A percentile compares a stretch with the other conserved stretches of the same genome.
Conservation (phyloP, 1,140 invertebrate species). For the Drosophila sucinea region DNA sequence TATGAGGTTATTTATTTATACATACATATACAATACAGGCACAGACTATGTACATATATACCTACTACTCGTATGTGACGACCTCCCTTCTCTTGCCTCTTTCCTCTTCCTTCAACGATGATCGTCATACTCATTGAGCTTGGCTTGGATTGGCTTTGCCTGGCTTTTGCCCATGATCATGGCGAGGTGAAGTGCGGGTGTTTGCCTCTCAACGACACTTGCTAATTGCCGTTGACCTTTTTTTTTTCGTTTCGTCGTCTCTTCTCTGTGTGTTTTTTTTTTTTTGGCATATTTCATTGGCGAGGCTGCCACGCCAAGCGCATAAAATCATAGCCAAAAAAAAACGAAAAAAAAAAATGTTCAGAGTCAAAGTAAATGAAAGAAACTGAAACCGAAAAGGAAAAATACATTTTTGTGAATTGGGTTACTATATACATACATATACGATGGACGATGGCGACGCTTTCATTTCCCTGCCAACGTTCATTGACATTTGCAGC, state of each 20-base stretch:
- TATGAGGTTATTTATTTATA: constrained; percentile 75
- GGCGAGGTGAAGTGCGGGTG: constrained; percentile 54
- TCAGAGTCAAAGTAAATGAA: constrained; percentile 39
- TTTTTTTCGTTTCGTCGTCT: constrained; percentile 23
- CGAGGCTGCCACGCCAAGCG: constrained; percentile 57
- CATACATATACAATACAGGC: constrained; percentile 7
- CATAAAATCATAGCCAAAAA: constrained; percentile 54
- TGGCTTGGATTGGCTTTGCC: constrained; percentile 53
- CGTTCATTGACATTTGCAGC: constrained; percentile 7
- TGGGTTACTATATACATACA: constrained; percentile 57
- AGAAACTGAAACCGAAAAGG: constrained; percentile 32
- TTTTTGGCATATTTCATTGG: constrained; percentile 63
- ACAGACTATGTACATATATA: not conserved
- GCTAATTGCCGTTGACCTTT: constrained; percentile 79
- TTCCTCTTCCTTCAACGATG: constrained; percentile 21
- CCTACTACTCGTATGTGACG: not conserved
- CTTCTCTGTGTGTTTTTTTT: constrained; percentile 5
- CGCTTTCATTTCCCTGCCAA: constrained; percentile 7
- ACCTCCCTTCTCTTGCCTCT: constrained; percentile 4
- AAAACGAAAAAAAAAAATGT: constrained; percentile 11
- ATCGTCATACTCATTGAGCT: constrained; percentile 67
- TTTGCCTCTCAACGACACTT: constrained; percentile 71
- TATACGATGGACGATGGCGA: not conserved
- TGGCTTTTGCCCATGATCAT: constrained; percentile 34
- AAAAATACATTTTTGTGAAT: constrained; percentile 51